phyloP scores from a whole-genome alignment of 2,797 vertebrate genomes.

The Scolopax bukidnonensis region DNA sequence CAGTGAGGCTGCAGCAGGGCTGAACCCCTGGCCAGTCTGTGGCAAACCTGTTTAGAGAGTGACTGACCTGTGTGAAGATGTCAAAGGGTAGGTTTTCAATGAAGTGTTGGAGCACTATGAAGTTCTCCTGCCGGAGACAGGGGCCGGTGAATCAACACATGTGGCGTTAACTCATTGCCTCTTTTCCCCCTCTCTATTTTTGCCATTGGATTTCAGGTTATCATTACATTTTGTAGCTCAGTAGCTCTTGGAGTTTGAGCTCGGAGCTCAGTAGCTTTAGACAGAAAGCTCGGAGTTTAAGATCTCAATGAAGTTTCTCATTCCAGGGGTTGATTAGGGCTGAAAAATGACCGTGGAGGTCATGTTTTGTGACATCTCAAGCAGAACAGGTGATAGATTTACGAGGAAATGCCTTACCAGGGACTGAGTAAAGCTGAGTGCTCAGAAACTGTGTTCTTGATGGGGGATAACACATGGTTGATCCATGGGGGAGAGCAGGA shows the following conservation, averaged over 20 bases:
- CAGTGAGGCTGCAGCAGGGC: neutral
- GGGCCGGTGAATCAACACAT: neutral
- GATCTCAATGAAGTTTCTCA: neutral
- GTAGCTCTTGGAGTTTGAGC: neutral
- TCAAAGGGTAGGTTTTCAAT: neutral
- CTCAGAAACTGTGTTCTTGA: neutral
- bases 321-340: constrained; percentile 8
- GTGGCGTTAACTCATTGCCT: neutral
- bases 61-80: neutral
- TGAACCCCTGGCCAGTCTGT: neutral
- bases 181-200: neutral
- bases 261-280: neutral
- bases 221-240: neutral
- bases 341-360: neutral
- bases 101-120: neutral
- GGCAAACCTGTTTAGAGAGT: neutral
- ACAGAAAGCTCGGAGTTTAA: neutral
- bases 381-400: neutral
- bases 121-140: neutral
- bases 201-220: neutral
- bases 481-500: neutral
- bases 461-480: neutral
- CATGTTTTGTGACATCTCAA: accelerated
- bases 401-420: neutral
- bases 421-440: neutral